A percentile compares a stretch with the other conserved stretches of the same genome.
phyloP scores from a whole-genome alignment of 2,113 vertebrate species.

The Triplophysa siluroides region DNA sequence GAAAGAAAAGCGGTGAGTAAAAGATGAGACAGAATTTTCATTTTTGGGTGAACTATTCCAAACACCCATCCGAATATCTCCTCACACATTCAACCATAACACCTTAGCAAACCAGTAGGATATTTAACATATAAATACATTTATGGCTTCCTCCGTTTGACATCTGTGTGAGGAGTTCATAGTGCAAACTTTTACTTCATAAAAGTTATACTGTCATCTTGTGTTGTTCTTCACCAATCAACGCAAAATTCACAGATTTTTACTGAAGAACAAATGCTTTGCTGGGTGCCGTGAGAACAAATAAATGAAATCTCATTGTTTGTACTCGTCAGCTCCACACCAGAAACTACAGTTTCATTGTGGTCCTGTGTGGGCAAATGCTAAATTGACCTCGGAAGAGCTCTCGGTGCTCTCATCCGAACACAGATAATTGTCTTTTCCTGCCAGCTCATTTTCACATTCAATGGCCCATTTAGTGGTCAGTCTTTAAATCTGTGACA shows the following conservation, averaged over 20 bases:
- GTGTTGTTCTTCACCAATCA: constrained; percentile 35
- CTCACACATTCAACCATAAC: neutral
- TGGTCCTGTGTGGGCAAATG: constrained; percentile 2
- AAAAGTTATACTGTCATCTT: constrained; percentile 40
- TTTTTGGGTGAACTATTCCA: neutral
- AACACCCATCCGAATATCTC: constrained; percentile 20
- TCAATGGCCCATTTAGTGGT: constrained; percentile 51
- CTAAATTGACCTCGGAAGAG: constrained; percentile 26
- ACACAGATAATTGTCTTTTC: constrained; percentile 33
- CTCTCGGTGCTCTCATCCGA: constrained; percentile 5
- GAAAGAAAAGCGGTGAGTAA: neutral
- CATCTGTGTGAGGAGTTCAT: constrained; percentile 11
- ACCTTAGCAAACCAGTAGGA: constrained; percentile 18
- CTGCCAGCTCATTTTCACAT: constrained; percentile 52
- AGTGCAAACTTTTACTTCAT: constrained; percentile 43
- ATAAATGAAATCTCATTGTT: neutral
- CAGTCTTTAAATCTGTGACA: constrained; percentile 33
- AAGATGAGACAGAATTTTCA: neutral
- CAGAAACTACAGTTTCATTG: constrained; percentile 24
- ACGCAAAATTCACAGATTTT: neutral
- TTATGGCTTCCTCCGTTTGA: constrained; percentile 58
- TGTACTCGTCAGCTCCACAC: constrained; percentile 19
- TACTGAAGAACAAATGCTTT: neutral
- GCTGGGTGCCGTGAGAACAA: neutral
- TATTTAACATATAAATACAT: constrained; percentile 57